Conservation (phyloP, 2,888 invertebrate species). For the Brassicogethes aeneus region DNA sequence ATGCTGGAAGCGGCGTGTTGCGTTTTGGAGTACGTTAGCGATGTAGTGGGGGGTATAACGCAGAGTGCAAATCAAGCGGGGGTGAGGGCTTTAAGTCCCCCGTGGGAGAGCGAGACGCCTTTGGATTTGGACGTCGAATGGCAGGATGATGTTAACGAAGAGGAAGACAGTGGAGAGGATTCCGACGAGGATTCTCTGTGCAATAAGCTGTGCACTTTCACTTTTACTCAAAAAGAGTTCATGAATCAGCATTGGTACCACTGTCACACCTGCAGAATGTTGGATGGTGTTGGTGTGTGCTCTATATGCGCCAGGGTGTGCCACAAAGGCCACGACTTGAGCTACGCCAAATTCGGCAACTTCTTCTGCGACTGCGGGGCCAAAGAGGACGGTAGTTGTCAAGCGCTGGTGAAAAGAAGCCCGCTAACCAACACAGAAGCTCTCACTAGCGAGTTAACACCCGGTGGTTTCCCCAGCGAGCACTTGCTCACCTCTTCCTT, state of each 20-base stretch:
- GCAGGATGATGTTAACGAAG: constrained; percentile 81
- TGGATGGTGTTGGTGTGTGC: constrained; percentile 96
- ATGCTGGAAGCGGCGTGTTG: constrained; percentile 74
- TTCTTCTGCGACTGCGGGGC: constrained; percentile 99
- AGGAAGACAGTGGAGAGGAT: constrained; percentile 91
- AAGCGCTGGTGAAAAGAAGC: constrained; percentile 54
- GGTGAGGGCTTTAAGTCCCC: constrained; percentile 53
- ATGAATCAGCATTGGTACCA: constrained; percentile 99
- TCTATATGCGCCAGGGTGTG: constrained; percentile 96
- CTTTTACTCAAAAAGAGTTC: constrained; percentile 87
- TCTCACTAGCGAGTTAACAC: not conserved
- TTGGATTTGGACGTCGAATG: constrained; percentile 74
- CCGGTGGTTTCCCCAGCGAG: constrained; percentile 26
- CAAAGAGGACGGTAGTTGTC: constrained; percentile 78
- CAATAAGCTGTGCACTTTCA: constrained; percentile 92
- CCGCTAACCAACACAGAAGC: constrained; percentile 39
- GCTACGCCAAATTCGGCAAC: constrained; percentile 96
- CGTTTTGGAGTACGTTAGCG: constrained; percentile 75
- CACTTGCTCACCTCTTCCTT: constrained; percentile 50
- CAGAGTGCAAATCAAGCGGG: constrained; percentile 15
- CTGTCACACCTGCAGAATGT: constrained; percentile 98
- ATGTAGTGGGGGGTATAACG: constrained; percentile 53
- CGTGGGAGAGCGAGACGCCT: constrained; percentile 73
- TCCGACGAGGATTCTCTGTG: constrained; percentile 88
- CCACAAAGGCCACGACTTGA: constrained; percentile 91